Conservation (phyloP, 2,888 invertebrate species). For the Thereva nobilitata region DNA sequence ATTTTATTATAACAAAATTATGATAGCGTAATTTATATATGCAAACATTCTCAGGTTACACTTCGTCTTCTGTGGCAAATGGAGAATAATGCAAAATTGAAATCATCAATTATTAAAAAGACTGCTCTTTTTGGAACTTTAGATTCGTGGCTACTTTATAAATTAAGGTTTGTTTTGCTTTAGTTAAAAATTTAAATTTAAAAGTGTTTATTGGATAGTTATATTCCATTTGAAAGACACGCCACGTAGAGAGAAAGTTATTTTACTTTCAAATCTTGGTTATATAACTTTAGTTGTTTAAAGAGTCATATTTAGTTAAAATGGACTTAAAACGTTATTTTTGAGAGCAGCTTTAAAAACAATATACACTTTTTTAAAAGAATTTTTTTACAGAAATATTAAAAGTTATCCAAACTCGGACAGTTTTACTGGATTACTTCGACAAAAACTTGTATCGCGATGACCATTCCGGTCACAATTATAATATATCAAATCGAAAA, state of each 20-base stretch:
- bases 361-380: too few relatives aligned
- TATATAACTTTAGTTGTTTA: too few relatives aligned
- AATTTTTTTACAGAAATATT: too few relatives aligned
- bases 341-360: too few relatives aligned
- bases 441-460: too few relatives aligned
- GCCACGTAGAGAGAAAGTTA: background rate
- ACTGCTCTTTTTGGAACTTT: constrained; percentile 83
- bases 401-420: too few relatives aligned
- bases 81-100: constrained; percentile 70
- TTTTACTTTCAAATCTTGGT: background rate
- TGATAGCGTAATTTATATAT: background rate
- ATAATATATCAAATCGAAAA: too few relatives aligned
- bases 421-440: too few relatives aligned
- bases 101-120: constrained; percentile 65
- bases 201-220: too few relatives aligned
- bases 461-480: too few relatives aligned
- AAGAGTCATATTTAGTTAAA: too few relatives aligned
- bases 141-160: constrained; percentile 92
- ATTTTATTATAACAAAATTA: constrained; percentile 37
- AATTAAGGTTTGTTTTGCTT: constrained; percentile 61
- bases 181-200: background rate
- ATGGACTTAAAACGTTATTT: too few relatives aligned
- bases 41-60: constrained; percentile 66
- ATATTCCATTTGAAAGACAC: background rate
- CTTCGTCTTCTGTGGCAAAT: constrained; percentile 79